phyloP scores from a whole-genome alignment of 30 jellyfish, hydroid and myxozoan genomes.

The Turritopsis rubra region DNA sequence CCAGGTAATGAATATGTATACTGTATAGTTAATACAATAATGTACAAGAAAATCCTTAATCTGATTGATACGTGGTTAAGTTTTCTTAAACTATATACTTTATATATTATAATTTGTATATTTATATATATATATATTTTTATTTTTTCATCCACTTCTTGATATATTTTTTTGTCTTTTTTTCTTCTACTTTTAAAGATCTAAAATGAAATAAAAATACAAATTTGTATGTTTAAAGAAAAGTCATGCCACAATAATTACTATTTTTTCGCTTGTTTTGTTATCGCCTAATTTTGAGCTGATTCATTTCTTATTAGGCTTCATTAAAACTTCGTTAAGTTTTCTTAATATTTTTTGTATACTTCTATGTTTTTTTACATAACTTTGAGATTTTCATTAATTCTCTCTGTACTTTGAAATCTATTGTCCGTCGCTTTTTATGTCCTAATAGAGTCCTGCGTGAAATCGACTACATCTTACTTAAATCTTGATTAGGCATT shows the following conservation, averaged over 20 bases:
- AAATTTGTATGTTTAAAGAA: background rate
- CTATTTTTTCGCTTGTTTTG: background rate
- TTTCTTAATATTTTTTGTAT: background rate
- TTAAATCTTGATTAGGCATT: background rate
- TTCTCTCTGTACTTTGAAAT: background rate
- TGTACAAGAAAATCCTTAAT: background rate
- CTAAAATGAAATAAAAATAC: background rate
- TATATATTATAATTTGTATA: no score
- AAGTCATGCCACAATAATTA: background rate
- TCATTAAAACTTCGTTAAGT: background rate
- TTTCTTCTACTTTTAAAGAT: background rate
- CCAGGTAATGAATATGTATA: constrained; percentile 1
- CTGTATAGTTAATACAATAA: background rate
- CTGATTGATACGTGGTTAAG: background rate
- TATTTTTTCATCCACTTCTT: background rate
- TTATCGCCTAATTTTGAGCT: background rate
- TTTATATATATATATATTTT: no score
- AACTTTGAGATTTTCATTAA: background rate
- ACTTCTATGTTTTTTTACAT: background rate
- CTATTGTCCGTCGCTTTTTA: background rate
- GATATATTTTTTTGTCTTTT: background rate
- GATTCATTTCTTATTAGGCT: background rate
- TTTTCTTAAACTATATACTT: no score
- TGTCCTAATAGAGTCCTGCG: background rate
- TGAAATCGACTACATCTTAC: background rate